Conservation (phyloP, 2,113 vertebrate species). For the Polyodon spathula region DNA sequence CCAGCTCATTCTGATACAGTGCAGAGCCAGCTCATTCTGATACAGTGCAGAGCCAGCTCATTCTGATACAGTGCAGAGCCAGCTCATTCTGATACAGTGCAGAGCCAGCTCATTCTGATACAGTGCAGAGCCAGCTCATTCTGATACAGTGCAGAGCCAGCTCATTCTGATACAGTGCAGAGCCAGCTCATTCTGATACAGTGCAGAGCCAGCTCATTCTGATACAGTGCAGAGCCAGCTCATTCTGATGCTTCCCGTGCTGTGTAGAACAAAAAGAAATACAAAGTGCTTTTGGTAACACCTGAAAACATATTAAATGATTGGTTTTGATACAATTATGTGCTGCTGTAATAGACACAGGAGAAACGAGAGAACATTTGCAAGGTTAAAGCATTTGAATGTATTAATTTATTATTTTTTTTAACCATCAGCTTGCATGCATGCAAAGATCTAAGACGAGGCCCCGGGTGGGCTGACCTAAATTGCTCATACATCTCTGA, state of each 20-base stretch:
- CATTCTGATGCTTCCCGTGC: not conserved
- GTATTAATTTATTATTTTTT: not conserved
- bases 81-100: too few relatives aligned
- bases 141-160: too few relatives aligned
- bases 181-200: too few relatives aligned
- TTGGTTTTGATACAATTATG: not conserved
- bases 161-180: too few relatives aligned
- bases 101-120: too few relatives aligned
- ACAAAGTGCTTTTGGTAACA: not conserved
- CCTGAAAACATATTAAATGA: not conserved
- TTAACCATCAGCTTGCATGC: not conserved
- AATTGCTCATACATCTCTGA: slow-evolving; percentile 10
- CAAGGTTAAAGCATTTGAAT: not conserved
- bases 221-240: too few relatives aligned
- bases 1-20: too few relatives aligned
- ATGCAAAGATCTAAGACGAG: not conserved
- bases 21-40: too few relatives aligned
- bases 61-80: too few relatives aligned
- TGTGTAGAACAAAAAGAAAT: not conserved
- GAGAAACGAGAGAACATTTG: not conserved
- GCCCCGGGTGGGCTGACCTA: slow-evolving; percentile 10
- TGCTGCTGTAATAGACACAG: not conserved
- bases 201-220: too few relatives aligned
- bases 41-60: too few relatives aligned
- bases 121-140: too few relatives aligned